Evolutionary conservation across 2,888 invertebrate genomes (phyloP).

Genomic region (Chymomyza fuscimana): DNA sequence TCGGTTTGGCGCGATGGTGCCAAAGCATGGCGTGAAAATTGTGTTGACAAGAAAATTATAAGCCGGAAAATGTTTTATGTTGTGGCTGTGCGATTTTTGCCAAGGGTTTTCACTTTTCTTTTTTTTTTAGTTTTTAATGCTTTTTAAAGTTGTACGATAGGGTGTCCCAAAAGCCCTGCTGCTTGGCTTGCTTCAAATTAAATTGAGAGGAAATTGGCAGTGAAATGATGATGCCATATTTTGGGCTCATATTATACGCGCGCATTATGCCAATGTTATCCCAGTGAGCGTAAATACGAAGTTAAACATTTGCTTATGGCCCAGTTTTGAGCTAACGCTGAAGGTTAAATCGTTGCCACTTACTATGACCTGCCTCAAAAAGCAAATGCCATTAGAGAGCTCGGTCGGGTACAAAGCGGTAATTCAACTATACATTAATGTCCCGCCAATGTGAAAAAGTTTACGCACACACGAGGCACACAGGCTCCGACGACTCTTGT

Average conservation of each 20-base stretch:
- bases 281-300: no score
- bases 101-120: slow-evolving; percentile 8
- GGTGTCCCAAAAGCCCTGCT: background rate
- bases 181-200: slow-evolving; percentile 39
- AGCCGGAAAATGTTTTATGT: slow-evolving; percentile 76
- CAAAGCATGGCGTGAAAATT: slow-evolving; percentile 75
- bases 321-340: no score
- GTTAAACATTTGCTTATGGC: no score
- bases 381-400: slow-evolving; percentile 45
- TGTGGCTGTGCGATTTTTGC: slow-evolving; percentile 53
- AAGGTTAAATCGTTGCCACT: background rate
- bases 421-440: slow-evolving; percentile 65
- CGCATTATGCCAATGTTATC: no score
- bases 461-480: slow-evolving; percentile 15
- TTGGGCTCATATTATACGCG: background rate
- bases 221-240: slow-evolving; percentile 61
- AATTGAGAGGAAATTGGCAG: slow-evolving; percentile 63
- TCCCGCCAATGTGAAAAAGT: slow-evolving; percentile 51
- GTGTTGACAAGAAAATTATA: slow-evolving; percentile 76
- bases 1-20: slow-evolving; percentile 24
- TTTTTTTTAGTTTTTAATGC: slow-evolving; percentile 16
- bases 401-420: slow-evolving; percentile 29
- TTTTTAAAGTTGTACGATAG: slow-evolving; percentile 30
- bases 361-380: background rate
- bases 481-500: slow-evolving; percentile 53